Conservation (phyloP, 2,888 invertebrate genomes). For the Athalia circularis region DNA sequence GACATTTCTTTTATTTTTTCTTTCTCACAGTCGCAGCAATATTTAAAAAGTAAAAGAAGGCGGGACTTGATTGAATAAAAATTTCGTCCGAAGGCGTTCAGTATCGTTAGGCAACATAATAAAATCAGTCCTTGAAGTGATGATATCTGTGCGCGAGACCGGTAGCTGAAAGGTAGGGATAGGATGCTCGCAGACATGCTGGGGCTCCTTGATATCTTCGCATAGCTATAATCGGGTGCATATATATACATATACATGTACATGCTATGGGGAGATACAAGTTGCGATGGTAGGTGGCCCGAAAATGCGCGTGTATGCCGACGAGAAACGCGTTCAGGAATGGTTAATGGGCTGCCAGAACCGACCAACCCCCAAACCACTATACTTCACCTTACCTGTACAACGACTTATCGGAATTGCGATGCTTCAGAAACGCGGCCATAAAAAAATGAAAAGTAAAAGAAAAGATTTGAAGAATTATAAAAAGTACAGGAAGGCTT, state of each 20-base stretch:
- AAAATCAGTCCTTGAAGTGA: slow-evolving; percentile 28
- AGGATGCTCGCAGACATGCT: slow-evolving; percentile 12
- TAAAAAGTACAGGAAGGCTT: too few species aligned
- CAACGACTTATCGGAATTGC: too few species aligned
- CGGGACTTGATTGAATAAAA: slow-evolving; percentile 30
- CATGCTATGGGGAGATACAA: too few species aligned
- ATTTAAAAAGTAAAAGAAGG: background rate
- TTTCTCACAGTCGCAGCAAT: background rate
- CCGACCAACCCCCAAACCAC: slow-evolving; percentile 12
- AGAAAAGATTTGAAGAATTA: background rate
- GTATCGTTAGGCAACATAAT: slow-evolving; percentile 30
- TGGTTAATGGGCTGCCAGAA: slow-evolving; percentile 29
- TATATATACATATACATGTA: too few species aligned
- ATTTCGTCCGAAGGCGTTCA: slow-evolving; percentile 20
- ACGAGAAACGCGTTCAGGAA: slow-evolving; percentile 16
- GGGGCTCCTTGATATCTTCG: background rate
- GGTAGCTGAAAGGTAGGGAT: slow-evolving; percentile 33
- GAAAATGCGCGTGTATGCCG: slow-evolving; percentile 15
- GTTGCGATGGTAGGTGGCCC: slow-evolving; percentile 8
- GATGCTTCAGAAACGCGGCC: background rate
- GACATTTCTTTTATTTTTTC: background rate
- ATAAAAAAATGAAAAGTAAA: background rate
- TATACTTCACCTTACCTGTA: background rate
- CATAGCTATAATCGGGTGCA: slow-evolving; percentile 10
- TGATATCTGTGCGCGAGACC: slow-evolving; percentile 37